These are phyloP conservation scores for Pedionomus torquatus DNA, from an alignment of 2,113 vertebrate species.

Conservation along the genomic window DNA sequence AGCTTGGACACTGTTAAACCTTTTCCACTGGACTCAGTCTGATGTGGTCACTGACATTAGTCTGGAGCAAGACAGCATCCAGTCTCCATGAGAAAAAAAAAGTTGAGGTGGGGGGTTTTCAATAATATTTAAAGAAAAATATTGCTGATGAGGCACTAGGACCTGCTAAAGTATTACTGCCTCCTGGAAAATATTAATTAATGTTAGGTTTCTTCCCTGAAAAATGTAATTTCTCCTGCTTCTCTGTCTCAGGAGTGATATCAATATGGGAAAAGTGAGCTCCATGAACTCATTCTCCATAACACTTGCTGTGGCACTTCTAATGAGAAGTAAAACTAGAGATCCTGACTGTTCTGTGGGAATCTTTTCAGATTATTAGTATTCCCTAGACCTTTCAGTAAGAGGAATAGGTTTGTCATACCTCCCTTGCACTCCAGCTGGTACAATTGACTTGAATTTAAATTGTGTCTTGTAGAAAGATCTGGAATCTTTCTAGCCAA, in stretches of 20 bases:
- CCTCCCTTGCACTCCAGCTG: neutral
- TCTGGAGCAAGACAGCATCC: neutral
- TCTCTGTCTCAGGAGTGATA: neutral
- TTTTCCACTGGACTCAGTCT: neutral
- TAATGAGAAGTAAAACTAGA: neutral
- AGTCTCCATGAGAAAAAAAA: neutral
- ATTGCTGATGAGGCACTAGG: neutral
- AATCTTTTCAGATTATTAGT: neutral
- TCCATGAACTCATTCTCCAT: neutral
- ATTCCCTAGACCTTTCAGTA: neutral
- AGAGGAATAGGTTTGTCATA: neutral
- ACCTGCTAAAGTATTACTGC: neutral
- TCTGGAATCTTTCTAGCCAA: neutral
- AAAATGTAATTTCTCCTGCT: rapidly evolving
- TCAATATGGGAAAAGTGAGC: rapidly evolving
- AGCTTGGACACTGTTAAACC: neutral
- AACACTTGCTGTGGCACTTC: neutral
- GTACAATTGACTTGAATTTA: neutral
- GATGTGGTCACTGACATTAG: neutral
- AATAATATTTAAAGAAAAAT: too few species aligned
- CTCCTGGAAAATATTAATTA: neutral
- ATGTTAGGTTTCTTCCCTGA: neutral
- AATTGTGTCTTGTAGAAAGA: neutral
- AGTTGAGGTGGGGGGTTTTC: neutral
- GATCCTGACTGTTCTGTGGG: neutral